A percentile compares a stretch with the other conserved stretches of the same genome.
phyloP scores from a whole-genome alignment of 2,888 invertebrate genomes.

The Argynnis bischoffii region DNA sequence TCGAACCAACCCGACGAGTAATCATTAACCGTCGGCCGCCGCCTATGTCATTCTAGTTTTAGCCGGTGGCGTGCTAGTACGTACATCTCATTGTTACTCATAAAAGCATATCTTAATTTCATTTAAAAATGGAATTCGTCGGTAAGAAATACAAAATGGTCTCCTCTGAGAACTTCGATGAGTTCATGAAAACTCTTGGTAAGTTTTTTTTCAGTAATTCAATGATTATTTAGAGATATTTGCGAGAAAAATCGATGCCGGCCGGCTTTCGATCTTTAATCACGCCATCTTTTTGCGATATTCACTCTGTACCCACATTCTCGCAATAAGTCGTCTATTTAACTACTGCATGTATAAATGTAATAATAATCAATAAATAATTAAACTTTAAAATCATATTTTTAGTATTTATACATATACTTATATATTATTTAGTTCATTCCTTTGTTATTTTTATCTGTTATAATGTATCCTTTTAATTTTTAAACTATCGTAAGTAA shows the following conservation, averaged over 20 bases:
- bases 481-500: no score
- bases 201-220: conserved; percentile 65
- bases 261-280: conserved; percentile 54
- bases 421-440: no score
- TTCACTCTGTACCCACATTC: conserved; percentile 24
- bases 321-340: not conserved
- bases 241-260: conserved; percentile 50
- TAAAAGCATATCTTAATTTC: conserved; percentile 41
- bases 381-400: not conserved
- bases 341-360: not conserved
- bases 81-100: conserved; percentile 45
- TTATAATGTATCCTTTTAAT: no score
- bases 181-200: conserved; percentile 94
- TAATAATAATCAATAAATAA: not conserved
- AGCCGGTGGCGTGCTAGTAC: conserved; percentile 54
- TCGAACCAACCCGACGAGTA: conserved; percentile 42
- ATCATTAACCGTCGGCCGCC: conserved; percentile 28
- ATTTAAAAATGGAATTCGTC: conserved; percentile 70
- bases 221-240: conserved; percentile 44
- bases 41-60: conserved; percentile 60
- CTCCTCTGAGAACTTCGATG: conserved; percentile 92
- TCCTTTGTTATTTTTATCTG: no score
- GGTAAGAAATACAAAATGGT: conserved; percentile 92
- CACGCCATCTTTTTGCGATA: conserved; percentile 35
- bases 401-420: no score